These are phyloP conservation scores for Thrips palmi DNA, from an alignment of 1,140 invertebrate species.

Conservation along the genomic window DNA sequence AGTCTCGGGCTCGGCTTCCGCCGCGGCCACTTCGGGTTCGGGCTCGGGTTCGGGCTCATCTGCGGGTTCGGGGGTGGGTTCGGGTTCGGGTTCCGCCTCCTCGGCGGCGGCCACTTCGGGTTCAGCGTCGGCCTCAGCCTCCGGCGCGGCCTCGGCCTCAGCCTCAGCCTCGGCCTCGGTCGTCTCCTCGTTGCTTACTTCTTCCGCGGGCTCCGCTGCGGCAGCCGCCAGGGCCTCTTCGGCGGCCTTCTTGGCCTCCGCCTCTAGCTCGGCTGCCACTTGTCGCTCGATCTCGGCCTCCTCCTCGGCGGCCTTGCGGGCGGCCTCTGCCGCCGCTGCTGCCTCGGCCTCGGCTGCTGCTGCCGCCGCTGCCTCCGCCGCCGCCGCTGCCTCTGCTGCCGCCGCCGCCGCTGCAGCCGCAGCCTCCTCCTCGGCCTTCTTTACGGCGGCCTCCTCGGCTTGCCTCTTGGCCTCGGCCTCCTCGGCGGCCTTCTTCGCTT, in stretches of 20 bases:
- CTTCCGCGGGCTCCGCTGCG: background rate
- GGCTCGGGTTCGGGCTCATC: no score
- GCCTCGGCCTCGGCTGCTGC: conserved; percentile 5
- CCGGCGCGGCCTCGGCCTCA: background rate
- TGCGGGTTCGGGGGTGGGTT: no score
- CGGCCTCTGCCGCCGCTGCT: conserved; percentile 4
- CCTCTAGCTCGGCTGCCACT: conserved; percentile 1
- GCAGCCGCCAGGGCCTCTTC: background rate
- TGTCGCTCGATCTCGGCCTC: background rate
- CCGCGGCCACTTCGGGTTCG: no score
- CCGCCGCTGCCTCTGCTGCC: background rate
- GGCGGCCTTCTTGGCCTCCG: background rate
- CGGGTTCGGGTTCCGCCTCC: no score
- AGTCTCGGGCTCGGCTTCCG: no score
- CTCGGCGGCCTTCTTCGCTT: background rate
- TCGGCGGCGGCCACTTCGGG: no score
- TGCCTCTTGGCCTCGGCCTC: background rate
- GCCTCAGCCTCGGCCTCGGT: background rate
- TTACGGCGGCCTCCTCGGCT: background rate
- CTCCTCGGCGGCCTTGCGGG: no score
- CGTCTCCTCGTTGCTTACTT: background rate
- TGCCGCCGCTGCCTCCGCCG: background rate
- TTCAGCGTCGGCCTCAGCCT: no score
- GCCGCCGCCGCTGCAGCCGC: background rate
- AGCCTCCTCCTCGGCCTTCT: background rate